phyloP scores from a whole-genome alignment of 2,888 invertebrate species.

The Ephialtes manifestator region DNA sequence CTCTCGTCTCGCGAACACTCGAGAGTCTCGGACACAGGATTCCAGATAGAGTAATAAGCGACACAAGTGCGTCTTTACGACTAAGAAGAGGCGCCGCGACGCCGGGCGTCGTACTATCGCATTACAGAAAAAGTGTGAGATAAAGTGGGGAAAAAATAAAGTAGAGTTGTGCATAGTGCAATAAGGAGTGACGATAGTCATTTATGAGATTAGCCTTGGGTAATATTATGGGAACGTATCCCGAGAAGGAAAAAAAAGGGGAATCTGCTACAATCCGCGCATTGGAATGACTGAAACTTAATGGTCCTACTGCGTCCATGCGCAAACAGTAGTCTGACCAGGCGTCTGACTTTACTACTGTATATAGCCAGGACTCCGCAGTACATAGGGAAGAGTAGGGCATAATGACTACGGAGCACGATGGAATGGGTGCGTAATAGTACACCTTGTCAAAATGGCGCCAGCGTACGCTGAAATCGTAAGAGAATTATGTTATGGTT shows the following conservation, averaged over 20 bases:
- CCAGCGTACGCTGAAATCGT: too few relatives aligned
- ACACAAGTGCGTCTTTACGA: slow-evolving; percentile 42
- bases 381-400: too few relatives aligned
- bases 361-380: not conserved
- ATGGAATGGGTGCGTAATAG: too few relatives aligned
- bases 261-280: not conserved
- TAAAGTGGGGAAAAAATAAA: slow-evolving; percentile 14
- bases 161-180: not conserved
- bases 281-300: slow-evolving; percentile 49
- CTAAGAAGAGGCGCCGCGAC: slow-evolving; percentile 51
- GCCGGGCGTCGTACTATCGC: slow-evolving; percentile 45
- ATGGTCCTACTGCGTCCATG: slow-evolving; percentile 13
- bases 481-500: too few relatives aligned
- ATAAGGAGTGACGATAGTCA: slow-evolving; percentile 1
- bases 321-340: slow-evolving; percentile 43
- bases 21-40: not conserved
- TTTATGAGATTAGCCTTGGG: slow-evolving; percentile 25
- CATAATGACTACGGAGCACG: too few relatives aligned
- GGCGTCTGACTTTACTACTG: slow-evolving; percentile 49
- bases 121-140: slow-evolving; percentile 4
- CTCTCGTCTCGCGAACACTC: not conserved
- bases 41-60: slow-evolving; percentile 9
- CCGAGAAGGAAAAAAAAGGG: not conserved
- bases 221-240: not conserved
- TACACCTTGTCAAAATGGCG: too few relatives aligned